Evolutionary conservation across 1,140 invertebrate genomes (phyloP).

Genomic region (Gryon sp.): DNA sequence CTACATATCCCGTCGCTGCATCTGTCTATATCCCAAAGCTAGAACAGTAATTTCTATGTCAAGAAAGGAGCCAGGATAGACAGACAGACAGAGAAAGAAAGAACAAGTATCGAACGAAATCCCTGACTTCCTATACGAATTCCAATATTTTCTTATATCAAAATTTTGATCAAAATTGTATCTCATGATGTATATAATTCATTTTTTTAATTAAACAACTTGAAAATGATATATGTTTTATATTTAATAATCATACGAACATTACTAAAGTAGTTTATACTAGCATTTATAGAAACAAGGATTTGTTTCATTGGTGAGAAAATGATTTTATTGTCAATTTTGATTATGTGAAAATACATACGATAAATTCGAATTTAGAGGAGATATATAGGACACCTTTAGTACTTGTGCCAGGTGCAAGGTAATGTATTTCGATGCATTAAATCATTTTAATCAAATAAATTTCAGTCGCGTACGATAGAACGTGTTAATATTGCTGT

Average conservation of each 20-base stretch:
- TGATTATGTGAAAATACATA: constrained; percentile 43
- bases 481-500: constrained; percentile 21
- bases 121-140: constrained; percentile 19
- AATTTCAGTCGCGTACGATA: constrained; percentile 32
- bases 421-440: constrained; percentile 46
- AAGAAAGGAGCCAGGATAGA: constrained; percentile 26
- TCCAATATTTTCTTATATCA: constrained; percentile 25
- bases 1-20: constrained; percentile 69
- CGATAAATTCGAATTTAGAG: constrained; percentile 47
- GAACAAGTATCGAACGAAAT: constrained; percentile 30
- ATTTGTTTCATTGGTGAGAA: neutral
- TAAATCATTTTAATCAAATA: constrained; percentile 56
- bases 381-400: constrained; percentile 50
- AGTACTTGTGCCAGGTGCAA: constrained; percentile 47
- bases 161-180: neutral
- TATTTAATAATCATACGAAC: too few relatives aligned
- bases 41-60: constrained; percentile 50
- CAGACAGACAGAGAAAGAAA: neutral
- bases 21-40: constrained; percentile 71
- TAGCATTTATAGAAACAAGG: neutral
- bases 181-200: too few relatives aligned
- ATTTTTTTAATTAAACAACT: too few relatives aligned
- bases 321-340: constrained; percentile 31
- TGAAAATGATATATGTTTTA: too few relatives aligned
- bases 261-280: too few relatives aligned